Conservation (phyloP, 2,888 invertebrate genomes). For the Drosophila meridionalis region DNA sequence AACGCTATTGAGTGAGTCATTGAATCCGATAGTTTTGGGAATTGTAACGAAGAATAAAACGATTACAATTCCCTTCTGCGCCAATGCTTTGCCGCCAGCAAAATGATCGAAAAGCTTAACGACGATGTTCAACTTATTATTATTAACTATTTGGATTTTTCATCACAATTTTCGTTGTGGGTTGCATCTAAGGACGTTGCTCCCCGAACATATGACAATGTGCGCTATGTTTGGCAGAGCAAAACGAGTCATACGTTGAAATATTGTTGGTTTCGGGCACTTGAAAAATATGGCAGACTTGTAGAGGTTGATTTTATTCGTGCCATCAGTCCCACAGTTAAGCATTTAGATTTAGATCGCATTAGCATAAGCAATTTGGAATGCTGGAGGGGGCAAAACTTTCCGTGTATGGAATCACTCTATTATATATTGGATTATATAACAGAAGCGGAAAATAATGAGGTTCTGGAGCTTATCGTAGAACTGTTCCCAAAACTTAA, state of each 20-base stretch:
- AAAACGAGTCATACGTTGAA: not conserved
- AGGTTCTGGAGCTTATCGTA: not conserved
- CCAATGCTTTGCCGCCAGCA: not conserved
- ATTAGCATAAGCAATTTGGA: not conserved
- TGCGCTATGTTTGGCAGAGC: not conserved
- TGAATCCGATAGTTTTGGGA: not conserved
- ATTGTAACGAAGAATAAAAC: not conserved
- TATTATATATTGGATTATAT: not conserved
- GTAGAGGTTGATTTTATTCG: not conserved
- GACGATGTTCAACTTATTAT: constrained; percentile 32
- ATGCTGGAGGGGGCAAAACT: not conserved
- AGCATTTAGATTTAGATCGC: not conserved
- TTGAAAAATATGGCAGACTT: not conserved
- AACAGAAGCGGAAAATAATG: not conserved
- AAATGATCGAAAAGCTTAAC: constrained; percentile 21
- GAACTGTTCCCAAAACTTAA: not conserved
- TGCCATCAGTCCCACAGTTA: not conserved
- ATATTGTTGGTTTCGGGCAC: not conserved
- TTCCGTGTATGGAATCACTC: not conserved
- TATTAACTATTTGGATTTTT: constrained; percentile 11
- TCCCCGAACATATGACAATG: constrained; percentile 2
- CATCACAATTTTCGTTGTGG: constrained; percentile 31
- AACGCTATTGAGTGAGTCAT: not conserved
- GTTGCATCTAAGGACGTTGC: constrained; percentile 13
- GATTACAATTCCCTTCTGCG: not conserved